A percentile compares a stretch with the other conserved stretches of the same genome.
Evolutionary conservation across 2,797 vertebrate genomes (phyloP).

Genomic region (Falco columbarius): DNA sequence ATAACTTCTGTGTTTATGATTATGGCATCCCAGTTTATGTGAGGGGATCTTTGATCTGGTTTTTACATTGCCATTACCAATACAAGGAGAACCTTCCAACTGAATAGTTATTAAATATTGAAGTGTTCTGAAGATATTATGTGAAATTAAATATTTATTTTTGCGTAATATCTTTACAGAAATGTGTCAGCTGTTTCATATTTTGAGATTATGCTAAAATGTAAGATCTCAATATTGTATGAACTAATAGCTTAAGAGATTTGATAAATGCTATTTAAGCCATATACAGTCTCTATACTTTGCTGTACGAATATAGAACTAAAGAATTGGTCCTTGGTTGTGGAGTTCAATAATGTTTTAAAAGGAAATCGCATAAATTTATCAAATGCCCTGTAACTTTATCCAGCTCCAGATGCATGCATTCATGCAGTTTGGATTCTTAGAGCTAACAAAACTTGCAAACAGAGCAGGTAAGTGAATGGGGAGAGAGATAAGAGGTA

Average conservation of each 20-base stretch:
- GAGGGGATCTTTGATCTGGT: background rate
- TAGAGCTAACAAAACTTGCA: background rate
- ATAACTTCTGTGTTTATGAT: background rate
- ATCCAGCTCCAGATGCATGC: background rate
- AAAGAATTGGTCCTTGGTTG: background rate
- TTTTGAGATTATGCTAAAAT: constrained; percentile 23
- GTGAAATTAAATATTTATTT: constrained; percentile 48
- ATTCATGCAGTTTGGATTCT: background rate
- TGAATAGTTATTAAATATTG: constrained; percentile 47
- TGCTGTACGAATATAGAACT: background rate
- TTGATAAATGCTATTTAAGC: background rate
- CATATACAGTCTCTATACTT: background rate
- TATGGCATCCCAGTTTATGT: background rate
- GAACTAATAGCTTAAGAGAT: constrained; percentile 12
- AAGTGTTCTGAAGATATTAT: constrained; percentile 34
- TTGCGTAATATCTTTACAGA: background rate
- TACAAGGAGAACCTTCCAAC: background rate
- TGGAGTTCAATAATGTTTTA: background rate
- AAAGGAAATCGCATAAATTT: background rate
- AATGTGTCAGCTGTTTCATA: constrained; percentile 14
- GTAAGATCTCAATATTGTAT: background rate
- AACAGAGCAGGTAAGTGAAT: background rate
- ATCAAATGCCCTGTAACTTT: background rate
- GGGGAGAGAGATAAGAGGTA: background rate
- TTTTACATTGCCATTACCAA: background rate